Evolutionary conservation across 1,140 invertebrate species (phyloP).

Genomic region (Bactericera cockerelli): DNA sequence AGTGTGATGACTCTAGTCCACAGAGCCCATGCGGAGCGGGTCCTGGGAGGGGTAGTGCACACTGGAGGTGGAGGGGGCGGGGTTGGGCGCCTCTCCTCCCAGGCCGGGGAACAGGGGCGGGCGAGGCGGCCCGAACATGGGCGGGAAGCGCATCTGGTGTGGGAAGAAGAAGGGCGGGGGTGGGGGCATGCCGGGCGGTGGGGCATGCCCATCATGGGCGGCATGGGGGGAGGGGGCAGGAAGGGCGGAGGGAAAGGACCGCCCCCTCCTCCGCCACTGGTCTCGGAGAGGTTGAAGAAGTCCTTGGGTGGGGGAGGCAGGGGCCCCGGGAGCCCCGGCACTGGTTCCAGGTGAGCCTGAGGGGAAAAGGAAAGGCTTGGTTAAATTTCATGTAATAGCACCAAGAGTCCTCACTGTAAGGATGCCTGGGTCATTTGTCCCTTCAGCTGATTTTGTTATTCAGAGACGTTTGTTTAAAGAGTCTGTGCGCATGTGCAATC

Average conservation of each 20-base stretch:
- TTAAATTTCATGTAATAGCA: no score
- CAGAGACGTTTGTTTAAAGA: no score
- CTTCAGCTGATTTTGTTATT: no score
- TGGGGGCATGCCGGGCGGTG: background rate
- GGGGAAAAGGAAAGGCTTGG: no score
- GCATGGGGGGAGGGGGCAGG: background rate
- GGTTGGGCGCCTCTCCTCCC: background rate
- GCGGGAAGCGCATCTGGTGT: background rate
- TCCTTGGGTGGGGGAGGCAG: background rate
- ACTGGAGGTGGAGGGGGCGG: background rate
- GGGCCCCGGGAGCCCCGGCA: background rate
- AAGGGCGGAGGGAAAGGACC: background rate
- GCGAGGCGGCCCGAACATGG: background rate
- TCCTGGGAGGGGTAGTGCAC: background rate
- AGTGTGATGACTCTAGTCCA: no score
- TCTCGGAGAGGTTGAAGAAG: background rate
- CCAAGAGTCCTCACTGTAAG: no score
- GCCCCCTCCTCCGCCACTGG: background rate
- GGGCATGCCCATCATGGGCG: background rate
- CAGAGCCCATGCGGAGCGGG: background rate
- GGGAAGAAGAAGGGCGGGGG: slow-evolving; percentile 6
- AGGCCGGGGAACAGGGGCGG: background rate
- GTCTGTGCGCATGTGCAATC: no score
- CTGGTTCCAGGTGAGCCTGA: background rate
- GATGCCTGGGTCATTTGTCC: no score